Evolutionary conservation across 2,888 invertebrate genomes (phyloP).

Genomic region (Conistra vaccinii): DNA sequence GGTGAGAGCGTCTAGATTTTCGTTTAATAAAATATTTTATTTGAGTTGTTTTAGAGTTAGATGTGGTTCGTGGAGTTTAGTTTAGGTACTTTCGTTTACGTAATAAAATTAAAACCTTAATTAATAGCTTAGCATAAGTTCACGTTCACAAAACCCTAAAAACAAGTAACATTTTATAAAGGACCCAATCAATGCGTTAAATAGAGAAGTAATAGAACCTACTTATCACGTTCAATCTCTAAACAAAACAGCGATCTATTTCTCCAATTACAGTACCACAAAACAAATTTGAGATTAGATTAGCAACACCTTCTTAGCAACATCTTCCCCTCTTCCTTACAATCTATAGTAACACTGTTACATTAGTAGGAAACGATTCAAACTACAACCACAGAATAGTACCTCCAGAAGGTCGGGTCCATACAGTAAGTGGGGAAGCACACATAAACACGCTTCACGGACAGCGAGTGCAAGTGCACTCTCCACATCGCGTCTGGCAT

Average conservation of each 20-base stretch:
- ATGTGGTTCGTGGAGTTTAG: conserved; percentile 8
- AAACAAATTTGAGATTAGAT: conserved; percentile 35
- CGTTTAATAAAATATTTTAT: conserved; percentile 42
- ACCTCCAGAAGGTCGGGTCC: background rate
- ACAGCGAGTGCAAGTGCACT: background rate
- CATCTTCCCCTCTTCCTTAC: background rate
- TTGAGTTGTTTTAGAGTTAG: conserved; percentile 31
- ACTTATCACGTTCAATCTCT: background rate
- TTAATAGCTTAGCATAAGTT: background rate
- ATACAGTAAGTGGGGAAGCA: background rate
- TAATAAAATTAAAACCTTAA: background rate
- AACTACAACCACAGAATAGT: background rate
- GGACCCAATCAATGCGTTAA: background rate
- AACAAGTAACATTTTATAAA: background rate
- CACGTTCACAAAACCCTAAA: background rate
- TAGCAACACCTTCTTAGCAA: conserved; percentile 18
- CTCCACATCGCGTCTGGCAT: background rate
- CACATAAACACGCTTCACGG: background rate
- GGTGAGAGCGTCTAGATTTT: conserved; percentile 32
- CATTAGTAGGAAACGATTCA: conserved; percentile 24
- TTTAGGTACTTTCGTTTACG: background rate
- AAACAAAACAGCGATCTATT: conserved; percentile 1
- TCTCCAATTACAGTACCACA: background rate
- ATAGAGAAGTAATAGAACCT: background rate
- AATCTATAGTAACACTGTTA: conserved; percentile 22